Evolutionary conservation across 2,113 vertebrate species (phyloP), one percentile per base, ranked within the genome.

Genomic region (Platichthys stellatus): DNA sequence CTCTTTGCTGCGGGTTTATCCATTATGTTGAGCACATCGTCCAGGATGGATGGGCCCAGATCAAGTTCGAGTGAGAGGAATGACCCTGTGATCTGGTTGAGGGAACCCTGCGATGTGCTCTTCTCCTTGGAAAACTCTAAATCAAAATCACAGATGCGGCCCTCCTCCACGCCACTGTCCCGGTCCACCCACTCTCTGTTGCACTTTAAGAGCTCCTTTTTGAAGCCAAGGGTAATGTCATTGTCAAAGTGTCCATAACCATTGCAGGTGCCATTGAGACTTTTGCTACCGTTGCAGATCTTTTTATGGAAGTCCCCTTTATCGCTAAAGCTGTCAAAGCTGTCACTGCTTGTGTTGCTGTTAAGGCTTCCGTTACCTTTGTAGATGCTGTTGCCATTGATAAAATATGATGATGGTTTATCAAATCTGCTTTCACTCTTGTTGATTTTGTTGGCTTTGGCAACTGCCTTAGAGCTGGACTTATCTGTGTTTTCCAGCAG

Each of bases 1-100:
- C 89, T 90, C 78, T 92, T 93, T 7, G 73, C 86, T 80, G 90
- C 78, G 12, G 93, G 88, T 91, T 95, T 97, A 90, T 98, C 97
- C 98, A 99, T 99, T 84, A 99, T 97, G 84, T 99, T 96, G 72
- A 99, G 96, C 67, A 99, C 97, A 57, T 99, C 98, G 82, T 99
- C 97, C 93, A 99, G 87, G 93, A 99, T 97, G 60, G 98, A 99
- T 78, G 98, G 98, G 59, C 98, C 98, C 65, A 99, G 93, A 86
- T 99, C 98, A 2, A 99, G 95, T 67, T 99, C 96, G 21, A 99
- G 94, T 3, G 98, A 98, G 58, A 99, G 95, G 53, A 99, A 91
- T 20, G 97, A 99, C 47, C 95, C 96, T 0, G 95, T 93, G 76
- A 97, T 94, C 79, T 97, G 96, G 49, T 94, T 89, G 64, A 99